Percentiles rank a stretch among this genome's conserved stretches.
Conservation (phyloP, 2,797 vertebrate species). For the Oophaga sylvatica region DNA sequence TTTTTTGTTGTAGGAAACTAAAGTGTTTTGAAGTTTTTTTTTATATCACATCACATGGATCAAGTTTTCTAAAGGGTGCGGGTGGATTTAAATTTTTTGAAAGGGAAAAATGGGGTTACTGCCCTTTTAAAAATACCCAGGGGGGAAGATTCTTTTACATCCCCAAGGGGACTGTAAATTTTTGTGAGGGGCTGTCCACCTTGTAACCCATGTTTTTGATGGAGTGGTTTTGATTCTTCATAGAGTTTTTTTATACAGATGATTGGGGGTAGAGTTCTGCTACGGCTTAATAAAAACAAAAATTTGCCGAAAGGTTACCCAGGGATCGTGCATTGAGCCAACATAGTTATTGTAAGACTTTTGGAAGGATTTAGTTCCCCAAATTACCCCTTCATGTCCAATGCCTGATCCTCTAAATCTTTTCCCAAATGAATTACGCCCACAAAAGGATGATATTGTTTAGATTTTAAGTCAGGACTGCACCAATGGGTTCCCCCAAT, state of each 20-base stretch:
- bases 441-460: slow-evolving; percentile 70
- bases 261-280: background rate
- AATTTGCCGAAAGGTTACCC: background rate
- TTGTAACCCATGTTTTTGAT: background rate
- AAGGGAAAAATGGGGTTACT: too few relatives aligned
- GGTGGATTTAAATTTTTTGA: too few relatives aligned
- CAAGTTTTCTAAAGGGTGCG: too few relatives aligned
- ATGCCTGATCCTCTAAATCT: slow-evolving; percentile 62
- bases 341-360: slow-evolving; percentile 10
- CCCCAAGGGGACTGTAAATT: background rate
- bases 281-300: background rate
- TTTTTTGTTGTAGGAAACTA: too few relatives aligned
- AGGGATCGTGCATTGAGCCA: background rate
- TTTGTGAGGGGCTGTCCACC: background rate
- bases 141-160: background rate
- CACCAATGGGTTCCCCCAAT: slow-evolving; percentile 63
- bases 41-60: too few relatives aligned
- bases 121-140: too few relatives aligned
- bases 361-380: slow-evolving; percentile 1
- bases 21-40: too few relatives aligned
- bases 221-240: background rate
- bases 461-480: slow-evolving; percentile 69
- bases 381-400: slow-evolving; percentile 50
- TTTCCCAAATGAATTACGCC: slow-evolving; percentile 64
- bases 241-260: background rate